These are phyloP conservation scores for Zoanthus sansibaricus DNA, from an alignment of 92 coral and sea anemone genomes.

Conservation along the genomic window DNA sequence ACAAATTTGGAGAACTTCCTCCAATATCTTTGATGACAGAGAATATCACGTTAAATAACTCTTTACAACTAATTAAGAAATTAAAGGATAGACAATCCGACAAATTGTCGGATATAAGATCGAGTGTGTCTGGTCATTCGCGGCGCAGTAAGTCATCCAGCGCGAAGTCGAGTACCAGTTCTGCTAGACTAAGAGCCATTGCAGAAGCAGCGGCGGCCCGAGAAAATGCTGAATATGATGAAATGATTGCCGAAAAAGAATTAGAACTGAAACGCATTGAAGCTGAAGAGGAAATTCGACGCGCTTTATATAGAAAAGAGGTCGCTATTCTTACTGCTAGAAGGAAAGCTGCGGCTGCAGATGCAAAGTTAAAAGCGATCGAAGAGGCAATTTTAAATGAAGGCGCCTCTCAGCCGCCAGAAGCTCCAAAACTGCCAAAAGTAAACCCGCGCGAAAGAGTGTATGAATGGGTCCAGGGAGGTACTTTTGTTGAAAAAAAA, in stretches of 20 bases:
- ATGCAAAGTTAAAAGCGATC: conserved; percentile 62
- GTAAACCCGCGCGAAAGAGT: background rate
- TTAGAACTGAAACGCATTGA: conserved; percentile 51
- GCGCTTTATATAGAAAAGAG: conserved; percentile 35
- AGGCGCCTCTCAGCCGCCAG: background rate
- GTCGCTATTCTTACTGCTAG: conserved; percentile 47
- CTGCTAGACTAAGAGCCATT: conserved; percentile 29
- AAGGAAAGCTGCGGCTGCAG: conserved; percentile 49
- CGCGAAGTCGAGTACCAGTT: conserved; percentile 28
- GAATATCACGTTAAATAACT: conserved; percentile 1
- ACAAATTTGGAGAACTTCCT: background rate
- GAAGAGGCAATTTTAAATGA: conserved; percentile 33
- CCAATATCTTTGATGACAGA: conserved; percentile 7
- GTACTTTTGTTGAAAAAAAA: too few relatives aligned
- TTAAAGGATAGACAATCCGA: conserved; percentile 41
- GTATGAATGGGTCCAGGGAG: background rate
- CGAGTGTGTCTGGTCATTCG: conserved; percentile 17
- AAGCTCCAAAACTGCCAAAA: conserved; percentile 1
- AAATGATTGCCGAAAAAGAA: conserved; percentile 49
- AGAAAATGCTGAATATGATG: conserved; percentile 53
- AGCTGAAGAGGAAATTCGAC: conserved; percentile 20
- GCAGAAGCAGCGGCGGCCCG: conserved; percentile 66
- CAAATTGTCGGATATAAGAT: conserved; percentile 41
- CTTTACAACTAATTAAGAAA: conserved; percentile 4
- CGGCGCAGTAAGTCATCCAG: conserved; percentile 10